Evolutionary conservation across 2,888 invertebrate genomes (phyloP), one percentile per base, ranked within the genome.

Genomic region (Thymelicus lineola): DNA sequence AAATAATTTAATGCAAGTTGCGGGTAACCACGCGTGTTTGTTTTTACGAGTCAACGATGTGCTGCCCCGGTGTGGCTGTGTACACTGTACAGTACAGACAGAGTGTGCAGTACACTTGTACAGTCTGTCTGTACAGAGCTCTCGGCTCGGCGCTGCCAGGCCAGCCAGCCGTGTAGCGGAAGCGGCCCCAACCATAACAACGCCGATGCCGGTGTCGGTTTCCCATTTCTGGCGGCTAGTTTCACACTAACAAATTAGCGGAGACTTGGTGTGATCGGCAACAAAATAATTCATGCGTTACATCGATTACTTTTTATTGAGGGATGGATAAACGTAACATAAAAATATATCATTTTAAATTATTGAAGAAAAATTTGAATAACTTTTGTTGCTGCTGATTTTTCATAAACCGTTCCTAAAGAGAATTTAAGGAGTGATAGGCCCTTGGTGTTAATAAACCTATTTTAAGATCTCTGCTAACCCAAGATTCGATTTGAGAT

Each of bases 141-240:
- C 46, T 7, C 76, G 77, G 72, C 75, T 74, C 57, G 50, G 15
- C 67, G 45, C 65, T 58, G 60, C 28, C 28, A 28, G 28, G 28
- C 28, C 66, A 71, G 64, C 66, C 62, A 67, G 79, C 74, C 76
- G 75, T 82, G 84, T 79, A 85, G 86, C 91, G 91, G 91, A 91
- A 91, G 86, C 86, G 83, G 85, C 80, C 78, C 80, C 79, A 90
- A 88, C 84, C 90, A 91, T 90, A 91, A 91, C 90, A 90, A 85
- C 82, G 78, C 84, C 78, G 86, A 82, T 87, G 85, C 63, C 69
- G 65, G 83, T 69, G 69, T 80, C 86, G 88, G 89, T 86, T 69
- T 85, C 85, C 83, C 83, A 80, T 84, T 85, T 86, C 87, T 84
- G 86, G 86, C 86, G 86, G 83, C 82, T 48, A 69, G 63, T 57